A percentile compares a stretch with the other conserved stretches of the same genome.
Conservation (phyloP, 2,888 invertebrate genomes). For the Spilosoma lubricipeda region DNA sequence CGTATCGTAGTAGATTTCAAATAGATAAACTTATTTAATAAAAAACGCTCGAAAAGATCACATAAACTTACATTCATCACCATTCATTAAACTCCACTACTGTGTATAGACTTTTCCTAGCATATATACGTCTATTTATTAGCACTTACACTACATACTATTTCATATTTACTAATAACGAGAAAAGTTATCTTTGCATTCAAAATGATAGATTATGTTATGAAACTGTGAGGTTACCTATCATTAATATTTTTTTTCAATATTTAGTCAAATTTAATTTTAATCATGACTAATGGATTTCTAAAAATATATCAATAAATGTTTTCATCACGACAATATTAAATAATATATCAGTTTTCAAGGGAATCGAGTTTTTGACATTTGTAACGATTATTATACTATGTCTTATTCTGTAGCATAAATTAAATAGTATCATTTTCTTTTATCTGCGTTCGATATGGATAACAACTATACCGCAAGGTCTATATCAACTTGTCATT, state of each 20-base stretch:
- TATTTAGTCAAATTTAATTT: too few species aligned
- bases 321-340: neutral
- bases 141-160: too few species aligned
- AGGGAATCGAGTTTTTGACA: neutral
- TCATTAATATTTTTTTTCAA: too few species aligned
- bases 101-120: too few species aligned
- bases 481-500: constrained; percentile 2
- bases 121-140: too few species aligned
- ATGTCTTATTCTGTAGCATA: neutral
- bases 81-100: too few species aligned
- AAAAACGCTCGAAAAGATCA: too few species aligned
- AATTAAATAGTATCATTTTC: neutral
- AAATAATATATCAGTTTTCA: neutral
- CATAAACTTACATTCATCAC: too few species aligned
- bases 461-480: neutral
- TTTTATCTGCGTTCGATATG: neutral
- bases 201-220: neutral
- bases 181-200: neutral
- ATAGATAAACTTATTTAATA: too few species aligned
- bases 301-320: neutral
- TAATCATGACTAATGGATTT: neutral
- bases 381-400: neutral
- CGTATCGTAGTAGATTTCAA: too few species aligned
- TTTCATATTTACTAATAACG: neutral
- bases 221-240: too few species aligned